These are phyloP conservation scores for Pogonognathellus flavescens DNA, from an alignment of 1,140 invertebrate genomes.

Conservation along the genomic window DNA sequence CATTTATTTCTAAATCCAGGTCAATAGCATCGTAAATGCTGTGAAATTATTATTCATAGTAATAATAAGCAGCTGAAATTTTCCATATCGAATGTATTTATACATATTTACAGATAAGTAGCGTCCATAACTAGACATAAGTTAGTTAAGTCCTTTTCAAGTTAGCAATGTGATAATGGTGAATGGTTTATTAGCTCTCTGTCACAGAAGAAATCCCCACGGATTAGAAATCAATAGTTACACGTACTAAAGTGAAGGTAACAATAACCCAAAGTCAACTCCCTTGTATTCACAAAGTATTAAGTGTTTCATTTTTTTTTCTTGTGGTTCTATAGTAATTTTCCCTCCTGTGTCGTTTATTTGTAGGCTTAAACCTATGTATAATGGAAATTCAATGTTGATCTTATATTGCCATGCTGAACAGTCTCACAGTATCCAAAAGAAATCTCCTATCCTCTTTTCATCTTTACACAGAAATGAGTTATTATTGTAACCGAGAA, in stretches of 20 bases:
- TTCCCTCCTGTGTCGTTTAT: not conserved
- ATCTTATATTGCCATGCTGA: not conserved
- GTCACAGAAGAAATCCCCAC: not conserved
- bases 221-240: constrained; percentile 37
- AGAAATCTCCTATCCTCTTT: no score
- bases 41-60: not conserved
- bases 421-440: not conserved
- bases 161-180: constrained; percentile 22
- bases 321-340: not conserved
- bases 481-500: not conserved
- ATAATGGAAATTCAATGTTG: not conserved
- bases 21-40: constrained; percentile 2
- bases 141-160: constrained; percentile 1
- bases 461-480: no score
- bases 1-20: constrained; percentile 40
- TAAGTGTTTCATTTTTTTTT: not conserved
- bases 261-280: constrained; percentile 23
- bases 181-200: not conserved
- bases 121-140: not conserved
- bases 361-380: no score
- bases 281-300: constrained; percentile 12
- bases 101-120: constrained; percentile 23
- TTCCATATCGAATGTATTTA: not conserved
- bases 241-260: not conserved
- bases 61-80: constrained; percentile 2